Evolutionary conservation across 2,113 vertebrate species (phyloP).

Genomic region (Cricetomys ansorgei): DNA sequence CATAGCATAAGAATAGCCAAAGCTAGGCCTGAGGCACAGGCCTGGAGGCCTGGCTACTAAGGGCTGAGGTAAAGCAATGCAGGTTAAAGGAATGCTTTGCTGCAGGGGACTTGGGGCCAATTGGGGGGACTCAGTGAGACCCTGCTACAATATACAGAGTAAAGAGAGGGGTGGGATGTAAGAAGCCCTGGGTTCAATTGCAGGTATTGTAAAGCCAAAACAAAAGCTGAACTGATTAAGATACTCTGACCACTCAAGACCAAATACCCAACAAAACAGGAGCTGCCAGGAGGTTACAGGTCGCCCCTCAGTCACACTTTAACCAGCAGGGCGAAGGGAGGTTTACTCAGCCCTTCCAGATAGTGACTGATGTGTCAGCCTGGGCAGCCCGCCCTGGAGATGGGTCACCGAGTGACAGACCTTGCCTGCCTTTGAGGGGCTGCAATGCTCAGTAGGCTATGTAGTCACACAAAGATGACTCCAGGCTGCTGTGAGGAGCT

Average conservation of each 20-base stretch:
- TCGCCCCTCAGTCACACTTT: rapidly evolving
- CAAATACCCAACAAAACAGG: background rate
- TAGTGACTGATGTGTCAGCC: rapidly evolving
- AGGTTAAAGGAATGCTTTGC: background rate
- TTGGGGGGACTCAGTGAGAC: background rate
- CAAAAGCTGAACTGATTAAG: background rate
- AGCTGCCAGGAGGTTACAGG: background rate
- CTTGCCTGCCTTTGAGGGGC: background rate
- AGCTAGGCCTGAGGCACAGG: background rate
- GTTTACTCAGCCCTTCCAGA: background rate
- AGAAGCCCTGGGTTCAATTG: background rate
- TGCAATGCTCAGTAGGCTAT: background rate
- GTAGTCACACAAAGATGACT: background rate
- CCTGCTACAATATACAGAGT: background rate
- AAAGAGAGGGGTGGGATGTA: background rate
- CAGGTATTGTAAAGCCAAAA: background rate
- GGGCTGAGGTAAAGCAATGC: background rate
- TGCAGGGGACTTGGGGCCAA: background rate
- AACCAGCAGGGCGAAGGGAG: background rate
- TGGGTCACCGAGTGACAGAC: background rate
- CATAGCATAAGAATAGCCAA: background rate
- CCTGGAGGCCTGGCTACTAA: background rate
- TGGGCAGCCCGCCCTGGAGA: background rate
- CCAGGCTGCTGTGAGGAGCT: background rate
- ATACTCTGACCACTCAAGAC: background rate